Conservation (phyloP, 2,888 invertebrate species). For the Pseudococcus jackbeardsleyi region DNA sequence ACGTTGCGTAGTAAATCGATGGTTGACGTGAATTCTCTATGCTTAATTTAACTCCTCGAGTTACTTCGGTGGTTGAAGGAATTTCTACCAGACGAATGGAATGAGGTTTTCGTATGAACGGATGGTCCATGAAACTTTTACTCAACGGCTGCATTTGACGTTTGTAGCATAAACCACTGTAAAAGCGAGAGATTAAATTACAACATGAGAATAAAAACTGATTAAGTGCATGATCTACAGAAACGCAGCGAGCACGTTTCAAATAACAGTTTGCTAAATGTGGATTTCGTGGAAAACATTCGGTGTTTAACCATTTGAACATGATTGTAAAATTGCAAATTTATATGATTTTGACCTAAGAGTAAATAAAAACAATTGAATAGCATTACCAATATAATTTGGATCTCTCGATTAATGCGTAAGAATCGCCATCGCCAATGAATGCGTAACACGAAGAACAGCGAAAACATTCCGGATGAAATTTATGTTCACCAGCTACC, state of each 20-base stretch:
- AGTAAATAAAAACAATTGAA: background rate
- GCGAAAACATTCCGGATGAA: constrained; percentile 96
- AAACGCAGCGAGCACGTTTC: background rate
- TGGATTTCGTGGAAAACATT: background rate
- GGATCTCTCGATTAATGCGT: constrained; percentile 90
- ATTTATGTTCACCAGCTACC: constrained; percentile 95
- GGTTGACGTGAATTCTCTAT: constrained; percentile 73
- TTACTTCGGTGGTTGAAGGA: constrained; percentile 76
- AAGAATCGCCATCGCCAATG: constrained; percentile 93
- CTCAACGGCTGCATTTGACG: constrained; percentile 77
- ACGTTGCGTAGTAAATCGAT: constrained; percentile 73
- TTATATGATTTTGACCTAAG: background rate
- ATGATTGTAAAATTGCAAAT: background rate
- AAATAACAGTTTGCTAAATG: background rate
- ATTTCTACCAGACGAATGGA: constrained; percentile 88
- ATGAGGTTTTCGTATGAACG: constrained; percentile 76
- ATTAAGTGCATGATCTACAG: too few relatives aligned
- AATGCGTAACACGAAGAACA: constrained; percentile 85
- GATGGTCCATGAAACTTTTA: constrained; percentile 72
- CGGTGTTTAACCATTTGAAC: background rate
- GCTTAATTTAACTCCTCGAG: constrained; percentile 77
- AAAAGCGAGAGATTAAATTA: constrained; percentile 66
- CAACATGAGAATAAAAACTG: too few relatives aligned
- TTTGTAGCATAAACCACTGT: constrained; percentile 83
- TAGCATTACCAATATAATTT: constrained; percentile 83